Evolutionary conservation across 2,888 invertebrate genomes (phyloP), one percentile per base, ranked within the genome.

Genomic region (Microctonus hyperodae): DNA sequence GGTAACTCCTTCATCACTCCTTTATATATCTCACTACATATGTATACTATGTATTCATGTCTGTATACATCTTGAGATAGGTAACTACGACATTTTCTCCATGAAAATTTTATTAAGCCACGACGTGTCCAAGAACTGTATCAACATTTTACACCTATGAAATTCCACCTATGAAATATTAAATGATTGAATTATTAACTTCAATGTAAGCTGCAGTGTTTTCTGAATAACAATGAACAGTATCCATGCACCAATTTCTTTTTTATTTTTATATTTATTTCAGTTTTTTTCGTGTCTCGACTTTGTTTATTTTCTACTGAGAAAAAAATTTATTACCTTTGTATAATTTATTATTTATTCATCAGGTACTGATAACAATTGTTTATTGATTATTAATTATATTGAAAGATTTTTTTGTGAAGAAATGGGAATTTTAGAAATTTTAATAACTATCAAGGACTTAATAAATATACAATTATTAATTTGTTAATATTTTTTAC

Each of bases 151-250:
- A 55, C n/a, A 28, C 33, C n/a, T 31, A 31, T 31, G n/a, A 16
- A 11, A n/a, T 33, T 31, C 5, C 3, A 31, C 31, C 31, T 2
- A n/a, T 62, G 16, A 53, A 62, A 62, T 31, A 53, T 62, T 62
- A 37, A 62, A 62, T 40, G 31, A 37, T 33, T 62, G 51, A 62
- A 62, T 62, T 53, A 62, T 62, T 62, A 51, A 62, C 37, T 37
- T 13, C 4, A 2, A 35, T 10, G 33, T 51, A 23, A 37, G 25
- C 16, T 35, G 11, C 6, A 62, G 53, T 23, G 35, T 37, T 23
- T 22, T 9, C 33, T 53, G 50, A 35, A 62, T 62, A 62, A 51
- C 25, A 37, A 62, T 35, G 51, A 33, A 13, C 16, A 2, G 22
- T 20, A 33, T 31, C 25, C 35, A 51, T n/a, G 13, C 25, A 23